A percentile compares a stretch with the other conserved stretches of the same genome.
Conservation (phyloP, 2,797 vertebrate genomes). For the Mus caroli region DNA sequence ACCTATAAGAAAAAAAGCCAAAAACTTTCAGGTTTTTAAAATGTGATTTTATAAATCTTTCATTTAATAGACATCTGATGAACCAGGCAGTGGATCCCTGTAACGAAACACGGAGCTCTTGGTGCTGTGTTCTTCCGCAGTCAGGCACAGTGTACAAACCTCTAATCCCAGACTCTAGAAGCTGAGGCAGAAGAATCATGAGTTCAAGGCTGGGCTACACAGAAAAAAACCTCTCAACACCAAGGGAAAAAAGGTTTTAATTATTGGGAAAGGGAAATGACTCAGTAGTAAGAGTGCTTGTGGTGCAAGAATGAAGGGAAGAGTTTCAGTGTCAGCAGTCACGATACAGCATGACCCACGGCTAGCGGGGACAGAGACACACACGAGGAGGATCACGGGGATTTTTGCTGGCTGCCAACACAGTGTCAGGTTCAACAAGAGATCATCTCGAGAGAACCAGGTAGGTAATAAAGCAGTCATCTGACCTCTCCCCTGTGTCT, state of each 20-base stretch:
- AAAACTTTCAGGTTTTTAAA: neutral
- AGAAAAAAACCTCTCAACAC: neutral
- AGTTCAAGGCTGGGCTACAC: neutral
- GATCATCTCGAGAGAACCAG: neutral
- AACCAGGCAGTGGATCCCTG: neutral
- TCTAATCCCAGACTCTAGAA: neutral
- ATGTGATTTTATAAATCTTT: neutral
- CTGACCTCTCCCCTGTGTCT: neutral
- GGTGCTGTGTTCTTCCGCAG: neutral
- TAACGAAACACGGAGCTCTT: conserved; percentile 12
- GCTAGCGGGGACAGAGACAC: neutral
- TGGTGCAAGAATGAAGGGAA: no score
- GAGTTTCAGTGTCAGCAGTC: neutral
- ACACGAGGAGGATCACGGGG: neutral
- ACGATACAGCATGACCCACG: neutral
- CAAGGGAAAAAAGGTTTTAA: neutral
- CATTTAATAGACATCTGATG: conserved; percentile 8
- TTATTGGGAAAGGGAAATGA: neutral
- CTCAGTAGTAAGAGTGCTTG: neutral
- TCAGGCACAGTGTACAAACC: neutral
- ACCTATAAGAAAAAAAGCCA: conserved; percentile 89
- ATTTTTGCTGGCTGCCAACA: neutral
- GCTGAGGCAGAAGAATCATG: neutral
- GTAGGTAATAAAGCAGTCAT: neutral
- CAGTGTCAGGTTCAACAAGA: neutral